Conservation (phyloP, 2,888 invertebrate species). For the Agonopterix subpropinquella region DNA sequence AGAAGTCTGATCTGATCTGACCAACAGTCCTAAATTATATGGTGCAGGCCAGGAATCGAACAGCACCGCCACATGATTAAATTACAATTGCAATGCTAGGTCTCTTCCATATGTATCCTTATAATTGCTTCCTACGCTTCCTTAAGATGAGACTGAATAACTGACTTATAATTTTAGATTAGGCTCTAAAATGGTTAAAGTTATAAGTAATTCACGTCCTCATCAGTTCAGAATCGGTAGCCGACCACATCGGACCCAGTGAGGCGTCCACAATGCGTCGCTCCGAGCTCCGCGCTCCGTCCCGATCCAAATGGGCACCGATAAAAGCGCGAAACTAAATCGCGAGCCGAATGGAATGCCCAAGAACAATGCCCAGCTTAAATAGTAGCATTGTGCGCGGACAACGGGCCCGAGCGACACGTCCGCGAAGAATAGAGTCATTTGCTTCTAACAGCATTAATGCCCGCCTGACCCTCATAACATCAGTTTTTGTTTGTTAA, state of each 20-base stretch:
- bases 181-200: too few relatives aligned
- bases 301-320: slow-evolving; percentile 45
- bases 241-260: slow-evolving; percentile 15
- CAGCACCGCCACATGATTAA: too few relatives aligned
- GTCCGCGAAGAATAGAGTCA: slow-evolving; percentile 68
- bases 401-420: slow-evolving; percentile 37
- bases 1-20: too few relatives aligned
- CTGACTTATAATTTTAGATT: too few relatives aligned
- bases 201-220: too few relatives aligned
- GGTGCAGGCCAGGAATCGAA: too few relatives aligned
- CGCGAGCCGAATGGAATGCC: slow-evolving; percentile 50
- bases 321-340: slow-evolving; percentile 67
- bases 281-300: slow-evolving; percentile 6
- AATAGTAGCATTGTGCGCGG: slow-evolving; percentile 63
- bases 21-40: too few relatives aligned
- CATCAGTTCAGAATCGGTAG: too few relatives aligned
- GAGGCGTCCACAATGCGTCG: slow-evolving; percentile 26
- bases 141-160: too few relatives aligned
- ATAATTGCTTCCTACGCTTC: too few relatives aligned
- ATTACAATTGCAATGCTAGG: too few relatives aligned
- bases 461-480: slow-evolving; percentile 63
- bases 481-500: slow-evolving; percentile 76
- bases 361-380: slow-evolving; percentile 64
- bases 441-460: slow-evolving; percentile 72
- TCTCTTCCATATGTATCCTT: too few relatives aligned